A percentile compares a stretch with the other conserved stretches of the same genome.
These are phyloP conservation scores for Lasius platythorax DNA, from an alignment of 2,888 invertebrate species.

Conservation along the genomic window DNA sequence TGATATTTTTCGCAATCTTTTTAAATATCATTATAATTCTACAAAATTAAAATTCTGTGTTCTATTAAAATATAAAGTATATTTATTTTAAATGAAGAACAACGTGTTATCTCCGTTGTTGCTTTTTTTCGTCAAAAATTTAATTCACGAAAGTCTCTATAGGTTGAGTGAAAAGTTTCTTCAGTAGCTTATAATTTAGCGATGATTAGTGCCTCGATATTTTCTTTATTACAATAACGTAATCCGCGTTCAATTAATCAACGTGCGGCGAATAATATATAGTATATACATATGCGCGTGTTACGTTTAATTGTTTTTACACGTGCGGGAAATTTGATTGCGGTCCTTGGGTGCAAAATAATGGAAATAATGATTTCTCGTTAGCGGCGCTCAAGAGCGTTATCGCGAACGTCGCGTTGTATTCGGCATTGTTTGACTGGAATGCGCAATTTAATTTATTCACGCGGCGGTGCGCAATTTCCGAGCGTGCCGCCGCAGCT, in stretches of 20 bases:
- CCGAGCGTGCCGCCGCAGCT: not conserved
- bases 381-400: not conserved
- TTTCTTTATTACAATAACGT: not conserved
- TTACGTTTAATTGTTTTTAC: not conserved
- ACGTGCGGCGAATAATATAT: not conserved
- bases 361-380: constrained; percentile 12
- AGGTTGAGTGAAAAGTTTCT: not conserved
- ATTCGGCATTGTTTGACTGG: constrained; percentile 25
- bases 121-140: not conserved
- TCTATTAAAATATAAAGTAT: not conserved
- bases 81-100: not conserved
- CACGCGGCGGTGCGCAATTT: not conserved
- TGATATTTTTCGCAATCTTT: not conserved
- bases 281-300: not conserved
- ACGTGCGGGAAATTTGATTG: not conserved
- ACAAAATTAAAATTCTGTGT: not conserved
- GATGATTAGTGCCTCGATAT: not conserved
- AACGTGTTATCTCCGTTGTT: not conserved
- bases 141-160: not conserved
- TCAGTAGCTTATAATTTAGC: not conserved
- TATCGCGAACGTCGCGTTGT: not conserved
- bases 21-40: not conserved
- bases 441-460: constrained; percentile 45
- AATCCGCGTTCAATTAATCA: not conserved
- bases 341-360: not conserved